phyloP scores from a whole-genome alignment of 1,140 invertebrate species.

The Lerema accius region DNA sequence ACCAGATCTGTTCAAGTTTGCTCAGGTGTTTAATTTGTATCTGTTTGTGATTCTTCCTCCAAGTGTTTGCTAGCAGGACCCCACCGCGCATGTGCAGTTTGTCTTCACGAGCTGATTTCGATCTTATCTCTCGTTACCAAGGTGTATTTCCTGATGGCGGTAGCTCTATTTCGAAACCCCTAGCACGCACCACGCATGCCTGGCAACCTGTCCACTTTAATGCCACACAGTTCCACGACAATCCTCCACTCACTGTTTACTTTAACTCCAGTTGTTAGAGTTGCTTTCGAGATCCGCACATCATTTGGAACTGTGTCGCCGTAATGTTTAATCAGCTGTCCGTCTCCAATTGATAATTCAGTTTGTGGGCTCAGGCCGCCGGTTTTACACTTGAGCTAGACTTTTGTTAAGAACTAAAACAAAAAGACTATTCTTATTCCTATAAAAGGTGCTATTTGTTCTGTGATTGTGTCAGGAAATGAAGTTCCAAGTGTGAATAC shows the following conservation, averaged over 20 bases:
- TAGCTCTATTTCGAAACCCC: conserved; percentile 38
- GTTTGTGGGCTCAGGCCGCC: conserved; percentile 64
- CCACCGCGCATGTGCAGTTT: conserved; percentile 19
- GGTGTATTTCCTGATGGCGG: conserved; percentile 1
- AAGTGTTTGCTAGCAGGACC: conserved; percentile 16
- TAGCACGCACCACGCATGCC: conserved; percentile 33
- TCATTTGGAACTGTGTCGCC: conserved; percentile 52
- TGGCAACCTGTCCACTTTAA: conserved; percentile 41
- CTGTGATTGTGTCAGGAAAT: conserved; percentile 17
- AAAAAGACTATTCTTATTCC: conserved; percentile 27
- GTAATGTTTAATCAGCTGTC: conserved; percentile 75
- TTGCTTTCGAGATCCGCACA: conserved; percentile 45
- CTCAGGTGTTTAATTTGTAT: conserved; percentile 13
- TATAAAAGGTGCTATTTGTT: conserved; percentile 17
- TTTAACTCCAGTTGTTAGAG: conserved; percentile 50
- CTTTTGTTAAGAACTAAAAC: conserved; percentile 26
- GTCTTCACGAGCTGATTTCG: conserved; percentile 6
- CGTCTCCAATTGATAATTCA: conserved; percentile 75
- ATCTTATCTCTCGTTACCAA: conserved; percentile 24
- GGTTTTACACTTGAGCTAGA: conserved; percentile 50
- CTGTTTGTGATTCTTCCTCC: conserved; percentile 19
- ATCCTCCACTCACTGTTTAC: conserved; percentile 45
- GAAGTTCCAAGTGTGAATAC: conserved; percentile 1
- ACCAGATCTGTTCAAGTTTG: conserved; percentile 1
- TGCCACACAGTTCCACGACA: conserved; percentile 43